Conservation (phyloP, 2,113 vertebrate genomes). For the Melospiza melodia region DNA sequence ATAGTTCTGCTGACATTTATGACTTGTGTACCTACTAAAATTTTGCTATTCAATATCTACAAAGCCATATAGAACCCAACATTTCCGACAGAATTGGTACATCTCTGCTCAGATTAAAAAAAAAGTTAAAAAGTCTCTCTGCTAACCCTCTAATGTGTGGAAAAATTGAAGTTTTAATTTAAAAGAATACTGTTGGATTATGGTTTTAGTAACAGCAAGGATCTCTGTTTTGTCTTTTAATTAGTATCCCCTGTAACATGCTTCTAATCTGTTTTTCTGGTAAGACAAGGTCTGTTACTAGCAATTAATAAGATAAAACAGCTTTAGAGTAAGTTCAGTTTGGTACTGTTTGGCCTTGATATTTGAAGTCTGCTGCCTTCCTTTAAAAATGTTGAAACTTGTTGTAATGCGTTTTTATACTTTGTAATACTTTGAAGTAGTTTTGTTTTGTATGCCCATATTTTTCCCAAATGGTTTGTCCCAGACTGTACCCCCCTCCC, state of each 20-base stretch:
- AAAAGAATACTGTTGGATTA: not conserved
- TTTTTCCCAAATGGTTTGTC: no score
- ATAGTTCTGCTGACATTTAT: not conserved
- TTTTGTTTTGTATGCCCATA: no score
- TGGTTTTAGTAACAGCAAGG: not conserved
- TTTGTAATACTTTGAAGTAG: no score
- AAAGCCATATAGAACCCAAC: not conserved
- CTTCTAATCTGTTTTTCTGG: not conserved
- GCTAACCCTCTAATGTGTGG: rapidly evolving
- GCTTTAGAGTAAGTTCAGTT: not conserved
- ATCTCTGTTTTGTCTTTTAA: not conserved
- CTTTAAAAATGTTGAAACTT: not conserved
- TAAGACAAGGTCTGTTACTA: not conserved
- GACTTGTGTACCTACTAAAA: not conserved
- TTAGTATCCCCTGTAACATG: not conserved
- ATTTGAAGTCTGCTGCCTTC: not conserved
- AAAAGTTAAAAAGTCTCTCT: not conserved
- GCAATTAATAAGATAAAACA: not conserved
- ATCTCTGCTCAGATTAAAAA: not conserved
- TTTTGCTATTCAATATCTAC: not conserved
- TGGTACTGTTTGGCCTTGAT: not conserved
- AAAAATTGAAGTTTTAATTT: not conserved
- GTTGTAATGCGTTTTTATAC: no score
- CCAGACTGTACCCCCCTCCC: no score
- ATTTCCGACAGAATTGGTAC: not conserved